phyloP scores from a whole-genome alignment of 2,113 vertebrate species.

The Sorex araneus region DNA sequence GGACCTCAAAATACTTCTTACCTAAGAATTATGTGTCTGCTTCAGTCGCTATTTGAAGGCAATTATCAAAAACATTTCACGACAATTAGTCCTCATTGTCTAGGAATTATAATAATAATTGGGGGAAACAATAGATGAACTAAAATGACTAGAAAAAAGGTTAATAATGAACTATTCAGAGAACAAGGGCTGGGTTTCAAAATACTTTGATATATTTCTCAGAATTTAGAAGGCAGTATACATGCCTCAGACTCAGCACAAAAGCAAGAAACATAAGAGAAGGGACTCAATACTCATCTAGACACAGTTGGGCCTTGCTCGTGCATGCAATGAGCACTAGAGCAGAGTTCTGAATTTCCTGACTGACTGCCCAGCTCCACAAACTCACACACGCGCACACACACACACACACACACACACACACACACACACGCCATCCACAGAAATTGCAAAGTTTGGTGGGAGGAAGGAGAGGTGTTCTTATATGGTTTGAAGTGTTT shows the following conservation, averaged over 20 bases:
- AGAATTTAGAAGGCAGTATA: not conserved
- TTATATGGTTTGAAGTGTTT: not conserved
- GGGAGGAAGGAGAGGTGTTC: not conserved
- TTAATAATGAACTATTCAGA: not conserved
- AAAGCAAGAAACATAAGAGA: not conserved
- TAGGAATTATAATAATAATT: not conserved
- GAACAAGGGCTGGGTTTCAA: not conserved
- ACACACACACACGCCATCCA: not conserved
- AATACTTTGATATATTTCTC: not conserved
- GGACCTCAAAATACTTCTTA: conserved; percentile 23
- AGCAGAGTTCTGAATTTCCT: not conserved
- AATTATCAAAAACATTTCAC: conserved; percentile 20
- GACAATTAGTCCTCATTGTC: not conserved
- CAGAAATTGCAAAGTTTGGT: not conserved
- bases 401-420: too few relatives aligned
- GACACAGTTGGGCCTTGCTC: not conserved
- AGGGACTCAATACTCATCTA: not conserved
- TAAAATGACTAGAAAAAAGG: not conserved
- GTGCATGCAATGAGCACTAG: not conserved
- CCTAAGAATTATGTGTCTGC: not conserved
- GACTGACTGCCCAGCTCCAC: not conserved
- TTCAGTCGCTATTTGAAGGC: not conserved
- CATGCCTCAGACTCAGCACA: not conserved
- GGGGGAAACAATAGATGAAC: not conserved
- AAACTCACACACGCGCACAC: not conserved